phyloP scores from a whole-genome alignment of 2,888 invertebrate species.

The Cryptocheilus praepositus region DNA sequence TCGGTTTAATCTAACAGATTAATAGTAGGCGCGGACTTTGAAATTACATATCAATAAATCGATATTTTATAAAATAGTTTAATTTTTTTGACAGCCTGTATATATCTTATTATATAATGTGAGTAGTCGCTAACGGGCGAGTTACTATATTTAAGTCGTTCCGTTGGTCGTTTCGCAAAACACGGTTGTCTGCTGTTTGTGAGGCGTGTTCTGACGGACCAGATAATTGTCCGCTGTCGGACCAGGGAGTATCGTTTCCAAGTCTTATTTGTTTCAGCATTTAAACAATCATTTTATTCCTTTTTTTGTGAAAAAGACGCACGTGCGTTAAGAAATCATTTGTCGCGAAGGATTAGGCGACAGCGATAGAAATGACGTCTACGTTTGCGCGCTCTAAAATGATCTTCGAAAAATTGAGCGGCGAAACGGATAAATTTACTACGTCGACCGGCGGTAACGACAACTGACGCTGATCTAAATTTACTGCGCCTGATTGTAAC shows the following conservation, averaged over 20 bases:
- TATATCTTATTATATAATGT: slow-evolving; percentile 39
- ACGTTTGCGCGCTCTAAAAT: slow-evolving; percentile 45
- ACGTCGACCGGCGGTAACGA: slow-evolving; percentile 40
- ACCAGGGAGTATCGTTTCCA: slow-evolving; percentile 59
- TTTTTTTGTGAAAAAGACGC: not conserved
- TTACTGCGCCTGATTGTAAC: slow-evolving; percentile 56
- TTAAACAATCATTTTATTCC: too few relatives aligned
- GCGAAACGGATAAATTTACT: slow-evolving; percentile 32
- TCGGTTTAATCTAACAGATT: too few relatives aligned
- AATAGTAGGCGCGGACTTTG: too few relatives aligned
- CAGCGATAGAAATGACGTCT: slow-evolving; percentile 16
- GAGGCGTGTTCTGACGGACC: slow-evolving; percentile 55
- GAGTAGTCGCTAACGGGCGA: slow-evolving; percentile 51
- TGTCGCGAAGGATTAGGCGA: slow-evolving; percentile 54
- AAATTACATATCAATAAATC: too few relatives aligned
- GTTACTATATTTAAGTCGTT: slow-evolving; percentile 60
- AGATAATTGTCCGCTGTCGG: slow-evolving; percentile 63
- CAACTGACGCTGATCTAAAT: slow-evolving; percentile 59
- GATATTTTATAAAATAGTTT: too few relatives aligned
- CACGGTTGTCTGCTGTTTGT: slow-evolving; percentile 53
- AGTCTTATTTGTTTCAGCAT: too few relatives aligned
- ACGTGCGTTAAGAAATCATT: slow-evolving; percentile 31
- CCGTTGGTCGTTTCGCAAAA: slow-evolving; percentile 60
- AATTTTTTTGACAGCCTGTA: too few relatives aligned
- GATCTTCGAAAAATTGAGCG: slow-evolving; percentile 43